Evolutionary conservation across 2,113 vertebrate species (phyloP).

Genomic region (Struthio camelus): DNA sequence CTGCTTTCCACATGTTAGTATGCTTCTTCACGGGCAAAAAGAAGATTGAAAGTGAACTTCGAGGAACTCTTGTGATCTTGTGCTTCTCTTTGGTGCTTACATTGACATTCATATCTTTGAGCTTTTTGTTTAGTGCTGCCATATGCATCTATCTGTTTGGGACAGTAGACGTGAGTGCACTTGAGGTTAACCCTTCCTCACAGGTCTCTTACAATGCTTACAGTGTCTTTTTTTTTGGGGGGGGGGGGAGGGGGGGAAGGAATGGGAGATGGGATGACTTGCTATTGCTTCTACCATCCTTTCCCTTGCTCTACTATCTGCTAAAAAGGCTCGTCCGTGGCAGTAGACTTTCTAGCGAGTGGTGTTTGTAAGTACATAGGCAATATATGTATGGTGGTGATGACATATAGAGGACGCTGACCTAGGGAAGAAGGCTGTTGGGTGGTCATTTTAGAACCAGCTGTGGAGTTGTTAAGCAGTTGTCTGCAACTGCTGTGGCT

Average conservation of each 20-base stretch:
- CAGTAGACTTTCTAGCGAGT: not conserved
- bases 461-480: not conserved
- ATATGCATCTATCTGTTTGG: rapidly evolving
- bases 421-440: not conserved
- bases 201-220: not conserved
- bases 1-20: not conserved
- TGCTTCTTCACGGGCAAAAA: rapidly evolving
- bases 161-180: not conserved
- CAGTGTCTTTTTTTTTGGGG: not conserved
- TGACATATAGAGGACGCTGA: not conserved
- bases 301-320: not conserved
- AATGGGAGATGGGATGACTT: no score
- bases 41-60: not conserved
- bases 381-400: not conserved
- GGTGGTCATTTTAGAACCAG: rapidly evolving
- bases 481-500: not conserved
- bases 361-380: rapidly evolving
- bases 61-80: not conserved
- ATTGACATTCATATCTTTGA: not conserved
- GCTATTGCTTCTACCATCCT: not conserved
- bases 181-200: no score
- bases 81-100: not conserved
- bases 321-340: not conserved
- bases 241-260: no score
- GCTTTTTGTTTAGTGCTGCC: not conserved